Base-by-base conservation (phyloP, 2,888 invertebrate species). In the Clistopyga incitator region DNA sequence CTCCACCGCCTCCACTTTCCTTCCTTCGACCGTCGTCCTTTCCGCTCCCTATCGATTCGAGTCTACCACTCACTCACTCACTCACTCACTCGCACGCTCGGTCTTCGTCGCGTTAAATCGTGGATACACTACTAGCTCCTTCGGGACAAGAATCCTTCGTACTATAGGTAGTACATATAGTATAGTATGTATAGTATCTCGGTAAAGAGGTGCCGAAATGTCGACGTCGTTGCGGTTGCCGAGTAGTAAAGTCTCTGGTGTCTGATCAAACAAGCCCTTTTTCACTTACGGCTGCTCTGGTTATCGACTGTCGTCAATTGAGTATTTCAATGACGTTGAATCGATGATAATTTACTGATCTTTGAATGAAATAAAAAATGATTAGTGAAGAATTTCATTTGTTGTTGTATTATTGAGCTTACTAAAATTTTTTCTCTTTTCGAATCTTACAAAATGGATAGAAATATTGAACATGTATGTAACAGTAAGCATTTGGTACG, bases 11-110 rank as follows among this genome's bases (percentile, higher is more conserved):
- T 65, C 77, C 56, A 71, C 78, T 59, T 71, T 80, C 50, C 65
- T 71, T 80, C 50, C 72, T 65, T 78, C 71, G 29, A 70, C 52
- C 65, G 38, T 74, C 71, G 72, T 75, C 81, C 74, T 78, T 81
- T 76, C 76, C 71, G 79, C 68, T 74, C 47, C 74, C 78, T 71
- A 78, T 78, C 78, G 78, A 78, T 78, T 78, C 52, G 70, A 64
- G 64, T 81, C 56, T 8, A 45, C 54, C 65, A 13, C 38, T 64
- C 65, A 56, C 50, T 77, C 29, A 29, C 29, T 29, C n/a, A n/a
- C n/a, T n/a, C n/a, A n/a, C 18, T n/a, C 25, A 29, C 50, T 50
- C 68, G 56, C 34, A 25, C n/a, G 23, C 59, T 38, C 68, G 59
- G 23, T 68, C 68, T 52, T 47, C 50, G 56, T 78, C 82, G 70